phyloP scores from a whole-genome alignment of 2,888 invertebrate species.

The Encarsia formosa region DNA sequence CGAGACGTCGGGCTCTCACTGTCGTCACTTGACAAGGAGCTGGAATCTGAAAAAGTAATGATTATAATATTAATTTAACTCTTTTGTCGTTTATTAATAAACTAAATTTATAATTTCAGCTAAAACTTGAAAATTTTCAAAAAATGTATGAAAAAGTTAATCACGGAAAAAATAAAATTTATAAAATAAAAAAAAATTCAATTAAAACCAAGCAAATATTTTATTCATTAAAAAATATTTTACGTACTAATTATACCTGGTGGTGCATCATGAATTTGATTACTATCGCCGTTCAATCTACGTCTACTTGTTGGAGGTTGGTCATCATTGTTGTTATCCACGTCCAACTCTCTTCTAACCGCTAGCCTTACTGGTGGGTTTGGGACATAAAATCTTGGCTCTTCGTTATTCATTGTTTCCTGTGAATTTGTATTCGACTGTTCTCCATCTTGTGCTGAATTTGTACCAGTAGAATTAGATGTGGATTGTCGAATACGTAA shows the following conservation, averaged over 20 bases:
- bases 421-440: neutral
- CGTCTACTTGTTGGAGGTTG: slow-evolving; percentile 30
- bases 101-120: too few species aligned
- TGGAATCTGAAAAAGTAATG: slow-evolving; percentile 28
- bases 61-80: too few species aligned
- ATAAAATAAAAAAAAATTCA: too few species aligned
- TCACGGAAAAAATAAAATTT: too few species aligned
- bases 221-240: too few species aligned
- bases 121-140: too few species aligned
- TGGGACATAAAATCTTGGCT: neutral
- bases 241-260: too few species aligned
- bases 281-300: slow-evolving; percentile 18
- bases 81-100: too few species aligned
- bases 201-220: too few species aligned
- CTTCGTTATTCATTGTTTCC: neutral
- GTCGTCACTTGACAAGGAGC: slow-evolving; percentile 40
- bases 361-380: neutral
- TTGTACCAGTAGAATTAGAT: too few species aligned
- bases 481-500: neutral
- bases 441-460: neutral
- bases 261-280: too few species aligned
- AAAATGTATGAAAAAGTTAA: too few species aligned
- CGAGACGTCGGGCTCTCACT: slow-evolving; percentile 11
- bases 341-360: slow-evolving; percentile 17
- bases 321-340: slow-evolving; percentile 28